These are phyloP conservation scores for Onchidella celtica DNA, from an alignment of 2,888 invertebrate genomes.

Conservation along the genomic window DNA sequence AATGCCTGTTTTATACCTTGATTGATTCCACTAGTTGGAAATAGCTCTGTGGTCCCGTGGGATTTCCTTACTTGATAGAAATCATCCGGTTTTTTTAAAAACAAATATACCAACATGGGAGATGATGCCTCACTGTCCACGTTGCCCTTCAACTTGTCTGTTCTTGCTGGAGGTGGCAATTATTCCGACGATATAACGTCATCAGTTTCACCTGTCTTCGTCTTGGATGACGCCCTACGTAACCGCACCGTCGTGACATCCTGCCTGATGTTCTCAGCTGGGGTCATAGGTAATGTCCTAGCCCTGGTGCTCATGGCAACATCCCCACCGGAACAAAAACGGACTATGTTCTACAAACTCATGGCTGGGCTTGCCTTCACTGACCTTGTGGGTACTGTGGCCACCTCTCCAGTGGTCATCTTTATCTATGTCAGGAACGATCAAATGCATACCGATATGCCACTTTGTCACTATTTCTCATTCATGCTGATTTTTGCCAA, in stretches of 20 bases:
- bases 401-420: constrained; percentile 75
- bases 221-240: not conserved
- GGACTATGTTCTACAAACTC: constrained; percentile 79
- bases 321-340: constrained; percentile 68
- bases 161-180: too few relatives aligned
- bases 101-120: too few relatives aligned
- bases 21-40: too few relatives aligned
- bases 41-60: too few relatives aligned
- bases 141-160: too few relatives aligned
- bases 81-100: too few relatives aligned
- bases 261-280: constrained; percentile 69
- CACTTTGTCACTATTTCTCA: constrained; percentile 77
- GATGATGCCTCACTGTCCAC: too few relatives aligned
- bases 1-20: too few relatives aligned
- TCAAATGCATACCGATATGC: constrained; percentile 18
- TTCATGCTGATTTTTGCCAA: constrained; percentile 79
- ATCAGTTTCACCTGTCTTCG: not conserved
- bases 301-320: constrained; percentile 76
- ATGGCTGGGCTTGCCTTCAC: constrained; percentile 78
- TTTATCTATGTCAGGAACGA: constrained; percentile 77
- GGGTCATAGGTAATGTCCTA: constrained; percentile 77
- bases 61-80: too few relatives aligned
- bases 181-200: not conserved
- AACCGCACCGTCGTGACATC: constrained; percentile 60
- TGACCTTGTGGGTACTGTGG: constrained; percentile 78